Percentiles rank a stretch among this genome's conserved stretches.
Evolutionary conservation across 2,797 vertebrate species (phyloP).

Genomic region (Danio aesculapii): DNA sequence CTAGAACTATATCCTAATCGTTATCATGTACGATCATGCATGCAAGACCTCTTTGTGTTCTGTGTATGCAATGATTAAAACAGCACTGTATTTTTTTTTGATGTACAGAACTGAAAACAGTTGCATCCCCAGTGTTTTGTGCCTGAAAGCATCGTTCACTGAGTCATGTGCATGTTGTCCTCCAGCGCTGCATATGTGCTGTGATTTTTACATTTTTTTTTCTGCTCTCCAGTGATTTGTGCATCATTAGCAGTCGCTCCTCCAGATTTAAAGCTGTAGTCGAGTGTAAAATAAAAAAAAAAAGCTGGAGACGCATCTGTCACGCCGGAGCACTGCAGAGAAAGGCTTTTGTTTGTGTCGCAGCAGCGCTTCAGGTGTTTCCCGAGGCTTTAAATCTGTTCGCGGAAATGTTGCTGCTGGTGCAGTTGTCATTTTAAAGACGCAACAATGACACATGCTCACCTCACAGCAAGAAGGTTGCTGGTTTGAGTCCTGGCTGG

Average conservation of each 20-base stretch:
- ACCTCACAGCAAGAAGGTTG: background rate
- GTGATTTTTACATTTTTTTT: background rate
- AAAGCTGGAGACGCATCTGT: background rate
- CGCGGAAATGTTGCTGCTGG: conserved; percentile 23
- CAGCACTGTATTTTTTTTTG: too few relatives aligned
- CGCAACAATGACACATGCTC: conserved; percentile 23
- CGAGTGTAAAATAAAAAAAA: background rate
- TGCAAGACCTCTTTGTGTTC: too few relatives aligned
- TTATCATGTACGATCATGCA: too few relatives aligned
- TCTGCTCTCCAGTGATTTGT: conserved; percentile 41
- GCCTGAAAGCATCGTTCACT: background rate
- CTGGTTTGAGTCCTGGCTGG: too few relatives aligned
- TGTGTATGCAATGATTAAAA: too few relatives aligned
- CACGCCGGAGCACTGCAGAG: conserved; percentile 11
- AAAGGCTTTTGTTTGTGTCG: background rate
- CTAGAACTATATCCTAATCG: too few relatives aligned
- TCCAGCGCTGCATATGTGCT: background rate
- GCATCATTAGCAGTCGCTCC: conserved; percentile 52
- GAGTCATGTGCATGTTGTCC: conserved; percentile 15
- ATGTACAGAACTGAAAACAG: too few relatives aligned
- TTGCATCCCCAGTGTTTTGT: background rate
- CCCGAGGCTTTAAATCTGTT: conserved; percentile 22
- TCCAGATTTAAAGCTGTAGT: conserved; percentile 57
- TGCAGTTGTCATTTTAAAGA: background rate
- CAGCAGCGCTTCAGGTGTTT: conserved; percentile 19